These are phyloP conservation scores for Brachyptera putata DNA, from an alignment of 2,888 invertebrate genomes.

Conservation along the genomic window DNA sequence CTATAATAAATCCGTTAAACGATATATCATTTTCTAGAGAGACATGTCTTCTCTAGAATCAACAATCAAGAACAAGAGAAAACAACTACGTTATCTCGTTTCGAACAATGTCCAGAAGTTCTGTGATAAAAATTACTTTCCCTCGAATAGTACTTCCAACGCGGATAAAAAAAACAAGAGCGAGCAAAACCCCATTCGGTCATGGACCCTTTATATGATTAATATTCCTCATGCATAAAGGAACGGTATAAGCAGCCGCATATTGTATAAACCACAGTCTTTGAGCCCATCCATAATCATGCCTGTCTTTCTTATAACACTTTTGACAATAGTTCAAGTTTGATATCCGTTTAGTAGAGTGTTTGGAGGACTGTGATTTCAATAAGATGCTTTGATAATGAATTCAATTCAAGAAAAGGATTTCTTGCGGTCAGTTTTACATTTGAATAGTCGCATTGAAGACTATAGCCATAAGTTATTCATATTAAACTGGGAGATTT, in stretches of 20 bases:
- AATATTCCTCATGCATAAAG: slow-evolving; percentile 16
- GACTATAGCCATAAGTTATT: background rate
- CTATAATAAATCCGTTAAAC: slow-evolving; percentile 21
- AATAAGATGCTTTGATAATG: slow-evolving; percentile 17
- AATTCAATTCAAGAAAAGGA: slow-evolving; percentile 3
- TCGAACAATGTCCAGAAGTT: slow-evolving; percentile 15
- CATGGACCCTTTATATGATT: slow-evolving; percentile 11
- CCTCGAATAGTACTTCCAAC: background rate
- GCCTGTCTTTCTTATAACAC: background rate
- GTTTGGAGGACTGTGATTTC: slow-evolving; percentile 11
- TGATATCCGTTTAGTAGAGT: slow-evolving; percentile 1
- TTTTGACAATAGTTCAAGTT: slow-evolving; percentile 2
- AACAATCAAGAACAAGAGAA: slow-evolving; percentile 17
- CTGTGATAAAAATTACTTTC: slow-evolving; percentile 16
- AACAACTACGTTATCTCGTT: slow-evolving; percentile 13
- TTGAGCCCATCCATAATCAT: slow-evolving; percentile 6
- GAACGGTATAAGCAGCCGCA: slow-evolving; percentile 13
- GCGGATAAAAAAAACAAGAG: background rate
- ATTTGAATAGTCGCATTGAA: slow-evolving; percentile 11
- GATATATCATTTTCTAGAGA: slow-evolving; percentile 17
- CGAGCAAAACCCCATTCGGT: background rate
- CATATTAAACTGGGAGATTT: slow-evolving; percentile 18
- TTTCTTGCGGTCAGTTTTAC: slow-evolving; percentile 19
- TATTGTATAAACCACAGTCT: slow-evolving; percentile 1
- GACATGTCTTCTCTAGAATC: slow-evolving; percentile 12